These are phyloP conservation scores for Periophthalmodon schlosseri DNA, from an alignment of 2,113 vertebrate species.

Conservation along the genomic window DNA sequence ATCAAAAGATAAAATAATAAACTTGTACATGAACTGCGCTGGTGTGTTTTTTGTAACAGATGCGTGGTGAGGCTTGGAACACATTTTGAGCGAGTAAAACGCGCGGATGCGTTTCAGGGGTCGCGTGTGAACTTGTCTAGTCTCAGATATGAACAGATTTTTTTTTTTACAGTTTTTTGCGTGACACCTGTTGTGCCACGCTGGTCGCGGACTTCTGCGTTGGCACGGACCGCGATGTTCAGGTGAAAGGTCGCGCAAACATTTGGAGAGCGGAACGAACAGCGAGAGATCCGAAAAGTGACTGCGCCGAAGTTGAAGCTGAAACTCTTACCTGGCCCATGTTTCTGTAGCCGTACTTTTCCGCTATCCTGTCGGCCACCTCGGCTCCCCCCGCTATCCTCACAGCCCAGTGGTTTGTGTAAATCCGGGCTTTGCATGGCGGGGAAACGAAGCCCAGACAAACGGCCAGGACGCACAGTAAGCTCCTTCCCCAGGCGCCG, in stretches of 20 bases:
- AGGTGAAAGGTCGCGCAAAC: background rate
- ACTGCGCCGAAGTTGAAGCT: background rate
- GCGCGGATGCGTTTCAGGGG: no score
- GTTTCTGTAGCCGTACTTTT: conserved; percentile 95
- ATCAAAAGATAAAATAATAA: background rate
- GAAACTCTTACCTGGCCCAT: conserved; percentile 97
- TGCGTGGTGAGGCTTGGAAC: background rate
- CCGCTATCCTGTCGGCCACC: conserved; percentile 90
- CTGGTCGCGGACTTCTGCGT: background rate
- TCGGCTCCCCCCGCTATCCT: conserved; percentile 87
- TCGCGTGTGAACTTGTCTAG: no score
- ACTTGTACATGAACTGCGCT: no score
- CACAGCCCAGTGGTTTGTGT: conserved; percentile 99
- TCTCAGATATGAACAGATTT: no score
- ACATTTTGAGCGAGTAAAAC: background rate
- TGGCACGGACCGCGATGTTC: background rate
- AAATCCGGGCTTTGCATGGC: conserved; percentile 88
- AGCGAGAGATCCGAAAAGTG: background rate
- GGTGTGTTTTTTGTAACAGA: background rate
- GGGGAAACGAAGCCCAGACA: conserved; percentile 84
- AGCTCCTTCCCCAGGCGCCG: conserved; percentile 78
- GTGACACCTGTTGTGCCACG: conserved; percentile 5
- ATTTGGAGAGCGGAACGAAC: background rate
- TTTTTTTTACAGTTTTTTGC: background rate
- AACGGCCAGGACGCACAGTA: conserved; percentile 85